Conservation (phyloP, 2,888 invertebrate genomes). For the Stramonita haemastoma region DNA sequence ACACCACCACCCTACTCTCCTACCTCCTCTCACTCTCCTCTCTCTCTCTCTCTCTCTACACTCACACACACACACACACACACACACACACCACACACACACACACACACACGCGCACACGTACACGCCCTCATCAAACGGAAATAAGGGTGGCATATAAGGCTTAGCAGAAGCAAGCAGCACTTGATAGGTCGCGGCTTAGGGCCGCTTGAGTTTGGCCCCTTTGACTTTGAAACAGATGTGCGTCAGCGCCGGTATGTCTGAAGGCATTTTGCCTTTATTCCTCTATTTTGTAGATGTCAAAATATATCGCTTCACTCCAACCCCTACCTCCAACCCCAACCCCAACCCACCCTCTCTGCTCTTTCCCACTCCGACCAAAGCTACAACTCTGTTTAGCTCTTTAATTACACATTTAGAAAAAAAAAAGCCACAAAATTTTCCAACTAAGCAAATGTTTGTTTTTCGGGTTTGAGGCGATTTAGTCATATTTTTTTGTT, state of each 20-base stretch:
- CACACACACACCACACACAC: background rate
- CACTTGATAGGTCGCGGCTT: conserved; percentile 33
- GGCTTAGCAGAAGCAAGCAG: conserved; percentile 2
- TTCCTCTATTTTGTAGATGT: conserved; percentile 32
- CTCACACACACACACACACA: background rate
- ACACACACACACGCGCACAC: background rate
- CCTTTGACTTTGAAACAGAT: conserved; percentile 30
- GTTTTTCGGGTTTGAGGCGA: no score
- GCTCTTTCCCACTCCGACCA: no score
- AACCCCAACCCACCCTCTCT: background rate
- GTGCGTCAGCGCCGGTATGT: conserved; percentile 24
- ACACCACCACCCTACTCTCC: background rate
- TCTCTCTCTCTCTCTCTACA: background rate
- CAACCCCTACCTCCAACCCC: background rate
- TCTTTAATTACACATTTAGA: no score
- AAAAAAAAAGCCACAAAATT: no score
- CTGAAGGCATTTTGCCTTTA: conserved; percentile 34
- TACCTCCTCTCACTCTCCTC: background rate
- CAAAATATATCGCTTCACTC: background rate
- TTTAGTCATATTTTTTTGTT: no score
- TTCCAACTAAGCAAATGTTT: no score
- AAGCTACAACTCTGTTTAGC: no score
- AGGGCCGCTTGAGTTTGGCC: conserved; percentile 15
- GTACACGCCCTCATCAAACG: background rate
- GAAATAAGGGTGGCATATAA: background rate